Evolutionary conservation across 2,113 vertebrate genomes (phyloP).

Genomic region (Periophthalmus modestus): DNA sequence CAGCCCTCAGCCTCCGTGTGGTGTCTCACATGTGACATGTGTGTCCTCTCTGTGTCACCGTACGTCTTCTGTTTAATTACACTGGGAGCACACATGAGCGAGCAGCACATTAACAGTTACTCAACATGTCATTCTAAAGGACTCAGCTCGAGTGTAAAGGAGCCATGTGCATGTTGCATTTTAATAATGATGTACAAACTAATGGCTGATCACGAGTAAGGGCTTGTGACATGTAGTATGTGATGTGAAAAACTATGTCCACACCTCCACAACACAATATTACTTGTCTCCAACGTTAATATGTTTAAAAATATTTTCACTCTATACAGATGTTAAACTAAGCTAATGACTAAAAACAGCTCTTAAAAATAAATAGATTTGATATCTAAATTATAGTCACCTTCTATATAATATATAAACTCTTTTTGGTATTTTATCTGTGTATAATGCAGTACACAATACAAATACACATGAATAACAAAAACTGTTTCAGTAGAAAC

Average conservation of each 20-base stretch:
- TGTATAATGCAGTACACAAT: constrained; percentile 36
- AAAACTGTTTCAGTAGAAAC: constrained; percentile 52
- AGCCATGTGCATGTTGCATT: constrained; percentile 19
- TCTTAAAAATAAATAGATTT: constrained; percentile 78
- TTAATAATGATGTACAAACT: constrained; percentile 11
- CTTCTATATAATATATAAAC: constrained; percentile 55
- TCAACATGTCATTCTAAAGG: constrained; percentile 13
- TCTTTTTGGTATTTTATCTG: constrained; percentile 67
- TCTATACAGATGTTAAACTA: constrained; percentile 46
- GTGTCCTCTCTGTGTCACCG: neutral
- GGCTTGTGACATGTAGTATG: constrained; percentile 29
- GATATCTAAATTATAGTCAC: constrained; percentile 56
- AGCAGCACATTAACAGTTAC: constrained; percentile 15
- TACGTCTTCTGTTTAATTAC: constrained; percentile 9
- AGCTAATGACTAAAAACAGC: constrained; percentile 42
- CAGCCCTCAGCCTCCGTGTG: constrained; percentile 10
- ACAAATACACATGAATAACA: constrained; percentile 66
- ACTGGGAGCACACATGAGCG: constrained; percentile 10
- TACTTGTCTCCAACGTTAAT: constrained; percentile 11
- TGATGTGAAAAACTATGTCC: constrained; percentile 11
- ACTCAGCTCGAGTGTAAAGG: constrained; percentile 5
- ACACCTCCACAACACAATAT: constrained; percentile 2
- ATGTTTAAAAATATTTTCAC: constrained; percentile 22
- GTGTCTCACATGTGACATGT: constrained; percentile 13
- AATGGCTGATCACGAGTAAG: neutral